Evolutionary conservation across 2,888 invertebrate genomes (phyloP).

Genomic region (Drosophila pegasa): DNA sequence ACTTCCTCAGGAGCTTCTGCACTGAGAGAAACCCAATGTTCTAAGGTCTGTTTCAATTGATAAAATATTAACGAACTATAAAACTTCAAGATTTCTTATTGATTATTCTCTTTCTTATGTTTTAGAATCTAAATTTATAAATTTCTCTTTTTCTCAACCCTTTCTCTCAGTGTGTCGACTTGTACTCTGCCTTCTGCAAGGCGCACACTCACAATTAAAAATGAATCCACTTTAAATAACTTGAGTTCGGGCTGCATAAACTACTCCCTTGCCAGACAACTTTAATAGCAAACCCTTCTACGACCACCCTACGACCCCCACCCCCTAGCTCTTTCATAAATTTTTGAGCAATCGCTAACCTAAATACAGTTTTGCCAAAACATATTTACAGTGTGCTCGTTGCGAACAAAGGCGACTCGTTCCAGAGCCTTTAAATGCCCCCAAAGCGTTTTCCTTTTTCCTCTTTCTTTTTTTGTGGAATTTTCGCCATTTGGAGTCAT

Average conservation of each 20-base stretch:
- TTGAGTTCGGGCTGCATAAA: constrained; percentile 32
- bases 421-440: constrained; percentile 27
- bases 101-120: too few species aligned
- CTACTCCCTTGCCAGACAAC: constrained; percentile 34
- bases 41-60: background rate
- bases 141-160: background rate
- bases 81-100: background rate
- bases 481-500: constrained; percentile 1
- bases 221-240: constrained; percentile 41
- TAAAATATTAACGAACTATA: background rate
- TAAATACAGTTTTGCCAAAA: constrained; percentile 69
- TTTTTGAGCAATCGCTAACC: constrained; percentile 81
- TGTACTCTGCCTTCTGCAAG: constrained; percentile 8
- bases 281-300: constrained; percentile 8
- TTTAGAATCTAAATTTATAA: background rate
- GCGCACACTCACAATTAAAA: constrained; percentile 44
- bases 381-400: constrained; percentile 53
- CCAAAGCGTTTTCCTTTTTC: constrained; percentile 17
- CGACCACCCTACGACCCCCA: background rate
- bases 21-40: background rate
- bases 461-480: background rate
- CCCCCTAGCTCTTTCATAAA: constrained; percentile 45
- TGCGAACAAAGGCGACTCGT: constrained; percentile 46
- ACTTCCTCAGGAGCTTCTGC: constrained; percentile 18
- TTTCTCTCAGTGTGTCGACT: constrained; percentile 8